These are phyloP conservation scores for Ormyrus thymus DNA, from an alignment of 2,888 invertebrate genomes.

Conservation along the genomic window DNA sequence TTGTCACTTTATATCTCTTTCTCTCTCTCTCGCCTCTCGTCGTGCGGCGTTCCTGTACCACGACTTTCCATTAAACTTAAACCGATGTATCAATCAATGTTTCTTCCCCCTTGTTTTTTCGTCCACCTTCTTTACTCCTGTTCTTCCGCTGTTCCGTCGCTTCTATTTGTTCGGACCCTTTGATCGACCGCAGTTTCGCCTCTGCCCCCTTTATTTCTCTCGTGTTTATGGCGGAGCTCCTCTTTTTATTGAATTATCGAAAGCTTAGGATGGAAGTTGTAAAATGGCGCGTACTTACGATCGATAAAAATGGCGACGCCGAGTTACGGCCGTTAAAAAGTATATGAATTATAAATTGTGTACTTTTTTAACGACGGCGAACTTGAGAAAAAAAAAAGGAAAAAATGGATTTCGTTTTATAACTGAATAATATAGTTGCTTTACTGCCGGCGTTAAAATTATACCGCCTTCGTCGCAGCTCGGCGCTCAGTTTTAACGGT, in stretches of 20 bases:
- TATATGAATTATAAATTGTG: neutral
- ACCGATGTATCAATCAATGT: constrained; percentile 55
- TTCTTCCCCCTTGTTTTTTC: constrained; percentile 25
- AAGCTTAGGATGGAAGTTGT: constrained; percentile 6
- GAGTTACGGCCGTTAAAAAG: constrained; percentile 8
- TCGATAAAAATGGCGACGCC: constrained; percentile 4
- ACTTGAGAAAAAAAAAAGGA: too few species aligned
- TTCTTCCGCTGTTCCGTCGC: neutral
- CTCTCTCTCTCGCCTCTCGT: neutral
- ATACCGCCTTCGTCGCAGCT: too few species aligned
- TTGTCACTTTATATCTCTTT: constrained; percentile 43
- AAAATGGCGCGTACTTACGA: constrained; percentile 19
- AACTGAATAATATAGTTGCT: too few species aligned
- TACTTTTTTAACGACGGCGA: too few species aligned
- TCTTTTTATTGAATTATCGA: constrained; percentile 37
- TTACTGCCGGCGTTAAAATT: too few species aligned
- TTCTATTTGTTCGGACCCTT: constrained; percentile 35
- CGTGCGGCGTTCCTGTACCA: neutral
- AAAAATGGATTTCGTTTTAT: too few species aligned
- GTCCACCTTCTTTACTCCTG: neutral
- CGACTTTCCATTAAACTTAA: constrained; percentile 52
- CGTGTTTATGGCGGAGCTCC: neutral
- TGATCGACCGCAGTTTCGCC: constrained; percentile 39
- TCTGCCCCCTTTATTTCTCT: constrained; percentile 24
- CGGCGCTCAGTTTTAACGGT: too few species aligned